These are phyloP conservation scores for Ictalurus punctatus DNA, from an alignment of 2,113 vertebrate species.

Conservation along the genomic window DNA sequence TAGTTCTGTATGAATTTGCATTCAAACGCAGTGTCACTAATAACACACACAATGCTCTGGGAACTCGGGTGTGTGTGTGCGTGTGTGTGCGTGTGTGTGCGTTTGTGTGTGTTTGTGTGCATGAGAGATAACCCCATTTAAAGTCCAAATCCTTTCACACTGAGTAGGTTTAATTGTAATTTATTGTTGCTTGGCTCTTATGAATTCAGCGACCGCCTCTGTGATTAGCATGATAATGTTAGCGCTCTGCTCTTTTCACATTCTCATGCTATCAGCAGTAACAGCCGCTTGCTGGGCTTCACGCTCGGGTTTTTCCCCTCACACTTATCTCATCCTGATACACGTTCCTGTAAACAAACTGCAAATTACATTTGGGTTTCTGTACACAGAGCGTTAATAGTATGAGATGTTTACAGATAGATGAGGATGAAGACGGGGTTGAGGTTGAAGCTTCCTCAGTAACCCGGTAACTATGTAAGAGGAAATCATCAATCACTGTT, in stretches of 20 bases:
- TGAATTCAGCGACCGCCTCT: not conserved
- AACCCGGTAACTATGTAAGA: not conserved
- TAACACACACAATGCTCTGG: not conserved
- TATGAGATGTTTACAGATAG: not conserved
- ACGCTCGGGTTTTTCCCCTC: not conserved
- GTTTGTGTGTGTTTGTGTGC: not conserved
- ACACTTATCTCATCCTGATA: conserved; percentile 2
- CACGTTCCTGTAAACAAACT: not conserved
- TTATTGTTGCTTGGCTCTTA: conserved; percentile 3
- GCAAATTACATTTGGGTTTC: conserved; percentile 6
- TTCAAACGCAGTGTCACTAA: not conserved
- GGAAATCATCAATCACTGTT: not conserved
- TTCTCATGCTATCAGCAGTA: conserved; percentile 5
- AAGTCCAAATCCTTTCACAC: conserved; percentile 8
- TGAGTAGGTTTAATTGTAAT: conserved; percentile 20
- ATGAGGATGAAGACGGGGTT: too few relatives aligned
- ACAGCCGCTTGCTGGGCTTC: not conserved
- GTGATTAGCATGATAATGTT: conserved; percentile 32
- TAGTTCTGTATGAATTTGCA: not conserved
- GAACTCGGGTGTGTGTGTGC: not conserved
- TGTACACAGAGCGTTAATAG: not conserved
- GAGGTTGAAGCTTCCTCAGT: not conserved
- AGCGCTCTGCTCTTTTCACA: not conserved
- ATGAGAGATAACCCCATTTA: conserved; percentile 18
- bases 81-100: not conserved